Conservation (phyloP, 1,140 invertebrate genomes). For the Rhynchophorus ferrugineus region DNA sequence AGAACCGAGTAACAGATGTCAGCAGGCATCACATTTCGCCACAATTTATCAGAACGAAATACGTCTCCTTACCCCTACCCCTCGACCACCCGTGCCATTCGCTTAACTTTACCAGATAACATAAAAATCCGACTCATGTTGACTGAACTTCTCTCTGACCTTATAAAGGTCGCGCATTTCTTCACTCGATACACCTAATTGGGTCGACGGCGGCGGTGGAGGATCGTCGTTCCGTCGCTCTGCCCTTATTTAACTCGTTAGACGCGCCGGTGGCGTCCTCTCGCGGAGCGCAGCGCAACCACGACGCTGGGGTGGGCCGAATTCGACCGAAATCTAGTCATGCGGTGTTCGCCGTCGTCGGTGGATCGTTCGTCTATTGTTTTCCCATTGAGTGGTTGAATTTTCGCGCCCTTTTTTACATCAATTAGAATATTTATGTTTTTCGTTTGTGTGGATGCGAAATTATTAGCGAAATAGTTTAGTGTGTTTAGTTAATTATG, state of each 20-base stretch:
- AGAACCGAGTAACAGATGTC: too few species aligned
- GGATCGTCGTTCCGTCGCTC: background rate
- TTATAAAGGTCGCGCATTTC: background rate
- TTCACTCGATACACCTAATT: background rate
- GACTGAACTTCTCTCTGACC: background rate
- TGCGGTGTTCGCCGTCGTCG: constrained; percentile 28
- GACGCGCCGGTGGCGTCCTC: constrained; percentile 10
- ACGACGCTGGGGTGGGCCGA: constrained; percentile 22
- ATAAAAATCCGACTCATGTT: too few species aligned
- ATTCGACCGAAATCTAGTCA: constrained; percentile 29
- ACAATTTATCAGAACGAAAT: too few species aligned
- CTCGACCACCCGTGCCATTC: too few species aligned
- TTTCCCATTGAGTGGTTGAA: background rate
- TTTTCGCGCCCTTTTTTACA: constrained; percentile 4
- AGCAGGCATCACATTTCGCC: too few species aligned
- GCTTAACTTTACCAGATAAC: too few species aligned
- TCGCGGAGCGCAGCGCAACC: constrained; percentile 13
- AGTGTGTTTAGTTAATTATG: background rate
- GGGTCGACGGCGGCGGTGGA: too few species aligned
- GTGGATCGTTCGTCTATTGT: constrained; percentile 14
- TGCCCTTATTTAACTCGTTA: constrained; percentile 2
- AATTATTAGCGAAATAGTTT: background rate
- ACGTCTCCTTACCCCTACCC: too few species aligned
- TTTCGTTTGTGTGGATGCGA: constrained; percentile 2
- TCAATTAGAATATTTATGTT: background rate